Conservation (phyloP, 2,113 vertebrate genomes). For the Xenopus borealis region DNA sequence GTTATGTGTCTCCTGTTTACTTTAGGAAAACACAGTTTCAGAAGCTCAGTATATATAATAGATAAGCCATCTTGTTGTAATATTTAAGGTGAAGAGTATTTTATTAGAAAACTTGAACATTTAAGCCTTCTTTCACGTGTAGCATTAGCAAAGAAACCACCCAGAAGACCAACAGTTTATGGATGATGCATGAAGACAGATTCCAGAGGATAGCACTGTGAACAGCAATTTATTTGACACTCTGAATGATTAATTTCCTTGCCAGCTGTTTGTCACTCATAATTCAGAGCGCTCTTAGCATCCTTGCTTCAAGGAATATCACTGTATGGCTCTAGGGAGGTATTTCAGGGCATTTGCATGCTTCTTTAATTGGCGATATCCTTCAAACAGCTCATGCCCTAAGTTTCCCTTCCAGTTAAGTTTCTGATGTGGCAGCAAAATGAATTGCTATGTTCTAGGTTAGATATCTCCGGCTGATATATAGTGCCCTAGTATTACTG, state of each 20-base stretch:
- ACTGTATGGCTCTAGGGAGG: conserved; percentile 25
- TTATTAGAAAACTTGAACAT: too few relatives aligned
- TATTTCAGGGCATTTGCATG: conserved; percentile 32
- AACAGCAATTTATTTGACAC: conserved; percentile 38
- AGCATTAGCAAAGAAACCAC: not conserved
- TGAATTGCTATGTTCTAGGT: not conserved
- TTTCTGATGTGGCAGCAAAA: conserved; percentile 23
- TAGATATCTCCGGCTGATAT: not conserved
- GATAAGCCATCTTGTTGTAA: too few relatives aligned
- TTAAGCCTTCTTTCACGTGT: not conserved
- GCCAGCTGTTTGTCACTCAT: conserved; percentile 39
- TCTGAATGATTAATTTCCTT: conserved; percentile 26
- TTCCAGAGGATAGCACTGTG: conserved; percentile 1
- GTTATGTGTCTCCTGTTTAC: too few relatives aligned
- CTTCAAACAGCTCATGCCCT: conserved; percentile 28
- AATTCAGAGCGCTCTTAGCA: conserved; percentile 18
- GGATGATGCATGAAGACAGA: conserved; percentile 13
- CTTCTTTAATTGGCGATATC: conserved; percentile 32
- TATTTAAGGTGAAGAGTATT: too few relatives aligned
- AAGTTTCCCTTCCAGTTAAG: not conserved
- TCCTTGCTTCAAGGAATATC: conserved; percentile 21
- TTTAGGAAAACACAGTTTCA: too few relatives aligned
- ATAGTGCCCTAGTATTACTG: too few relatives aligned
- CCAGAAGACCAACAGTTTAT: conserved; percentile 3
- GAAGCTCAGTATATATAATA: too few relatives aligned